phyloP scores from a whole-genome alignment of 2,797 vertebrate genomes.

The Chrosomus eos region DNA sequence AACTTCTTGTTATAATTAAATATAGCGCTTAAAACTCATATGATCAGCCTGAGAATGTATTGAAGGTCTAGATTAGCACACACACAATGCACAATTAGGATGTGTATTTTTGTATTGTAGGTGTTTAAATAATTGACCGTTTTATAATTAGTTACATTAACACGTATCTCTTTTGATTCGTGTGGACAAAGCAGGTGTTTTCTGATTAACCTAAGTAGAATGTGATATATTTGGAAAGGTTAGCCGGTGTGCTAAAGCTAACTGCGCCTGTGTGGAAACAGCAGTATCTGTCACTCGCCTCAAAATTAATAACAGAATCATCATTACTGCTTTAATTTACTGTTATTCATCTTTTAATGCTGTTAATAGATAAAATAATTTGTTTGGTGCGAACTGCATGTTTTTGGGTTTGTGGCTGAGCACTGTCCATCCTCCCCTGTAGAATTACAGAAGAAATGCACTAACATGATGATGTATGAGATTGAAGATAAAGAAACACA shows the following conservation, averaged over 20 bases:
- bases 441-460: neutral
- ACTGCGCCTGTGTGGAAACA: slow-evolving; percentile 33
- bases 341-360: neutral
- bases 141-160: neutral
- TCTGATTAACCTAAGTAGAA: neutral
- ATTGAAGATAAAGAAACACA: neutral
- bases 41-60: neutral
- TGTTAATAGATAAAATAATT: neutral
- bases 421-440: neutral
- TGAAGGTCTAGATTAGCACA: neutral
- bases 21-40: neutral
- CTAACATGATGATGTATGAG: neutral
- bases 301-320: neutral
- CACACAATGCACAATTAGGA: neutral
- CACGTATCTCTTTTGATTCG: neutral
- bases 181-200: neutral
- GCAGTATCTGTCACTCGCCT: neutral
- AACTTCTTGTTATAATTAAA: neutral
- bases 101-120: neutral
- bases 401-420: neutral
- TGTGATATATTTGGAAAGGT: neutral
- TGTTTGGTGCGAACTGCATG: neutral
- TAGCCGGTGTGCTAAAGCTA: slow-evolving; percentile 45
- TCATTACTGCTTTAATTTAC: neutral
- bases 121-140: neutral